Base-by-base conservation (phyloP, 2,888 invertebrate genomes). In the Agrotis exclamationis region DNA sequence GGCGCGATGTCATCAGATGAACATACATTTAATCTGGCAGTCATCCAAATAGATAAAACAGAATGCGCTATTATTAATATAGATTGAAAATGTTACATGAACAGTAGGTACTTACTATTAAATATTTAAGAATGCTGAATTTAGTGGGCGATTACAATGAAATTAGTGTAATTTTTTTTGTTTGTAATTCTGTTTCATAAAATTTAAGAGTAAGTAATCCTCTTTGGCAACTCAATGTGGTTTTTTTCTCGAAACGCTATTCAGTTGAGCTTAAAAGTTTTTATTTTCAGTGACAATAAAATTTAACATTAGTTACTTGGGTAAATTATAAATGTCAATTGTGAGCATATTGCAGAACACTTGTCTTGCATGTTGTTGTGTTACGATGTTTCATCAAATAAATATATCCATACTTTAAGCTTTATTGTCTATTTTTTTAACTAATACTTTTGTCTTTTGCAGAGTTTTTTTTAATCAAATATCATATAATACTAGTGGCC, bases 21-120 rank as follows among this genome's bases (percentile, higher is more conserved):
- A 47, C 54, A 45, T 56, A 73, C 65, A 48, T 71, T 56, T 53
- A 53, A 63, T 70, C 63, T 88, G 88, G 88, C 86, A 53, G 44
- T 39, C 7, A 33, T 82, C 87, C 88, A 87, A 82, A 53, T 54
- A 50, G n/a, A 53, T 56, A 53, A 47, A 70, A 65, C 28, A 58
- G 48, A 76, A 79, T 62, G 50, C 11, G 39, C 39, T 39, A 63
- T 58, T 72, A 57, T 48, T 54, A 60, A 47, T 58, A 28, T 16
- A 59, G n/a, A 75, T 56, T 39, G 48, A 59, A 62, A 48, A 45
- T 62, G 45, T 58, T 18, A 18, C 24, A 5, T 18, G 51, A 16
- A 53, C 18, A 56, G 50, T n/a, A n/a, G n/a, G n/a, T 50, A 50
- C 18, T 66, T 47, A 67, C 53, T 45, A 53, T 58, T 73, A 54